A percentile compares a stretch with the other conserved stretches of the same genome.
These are phyloP conservation scores for Ctenochaetus hawaiiensis DNA, from an alignment of 2,797 vertebrate genomes.

Conservation along the genomic window DNA sequence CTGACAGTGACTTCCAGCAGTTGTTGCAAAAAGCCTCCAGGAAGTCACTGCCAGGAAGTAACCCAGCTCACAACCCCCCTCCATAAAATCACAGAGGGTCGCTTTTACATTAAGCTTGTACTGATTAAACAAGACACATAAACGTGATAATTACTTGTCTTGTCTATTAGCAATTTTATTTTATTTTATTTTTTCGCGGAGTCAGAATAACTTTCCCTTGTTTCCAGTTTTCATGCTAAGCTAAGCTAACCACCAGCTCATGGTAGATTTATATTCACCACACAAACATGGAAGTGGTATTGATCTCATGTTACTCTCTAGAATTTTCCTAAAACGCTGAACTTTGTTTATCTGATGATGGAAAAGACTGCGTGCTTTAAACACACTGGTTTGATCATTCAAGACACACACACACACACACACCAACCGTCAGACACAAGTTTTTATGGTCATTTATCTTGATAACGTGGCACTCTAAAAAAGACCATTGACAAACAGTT, in stretches of 20 bases:
- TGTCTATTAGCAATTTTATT: too few species aligned
- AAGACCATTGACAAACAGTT: conserved; percentile 53
- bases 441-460: conserved; percentile 15
- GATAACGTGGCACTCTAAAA: conserved; percentile 31
- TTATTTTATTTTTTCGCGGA: too few species aligned
- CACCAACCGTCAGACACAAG: neutral
- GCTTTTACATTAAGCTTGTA: neutral
- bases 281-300: too few species aligned
- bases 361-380: conserved; percentile 3
- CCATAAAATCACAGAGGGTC: neutral
- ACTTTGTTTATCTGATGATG: neutral
- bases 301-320: too few species aligned
- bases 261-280: neutral
- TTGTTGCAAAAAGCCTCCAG: neutral
- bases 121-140: neutral
- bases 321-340: neutral
- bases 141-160: neutral
- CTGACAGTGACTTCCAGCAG: neutral
- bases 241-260: neutral
- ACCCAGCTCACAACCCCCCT: too few species aligned
- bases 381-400: conserved; percentile 1
- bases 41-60: neutral
- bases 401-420: neutral
- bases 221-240: neutral
- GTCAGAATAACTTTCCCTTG: too few species aligned